Percentiles rank a stretch among this genome's conserved stretches.
Evolutionary conservation across 2,888 invertebrate genomes (phyloP).

Genomic region (Synanthedon vespiformis): DNA sequence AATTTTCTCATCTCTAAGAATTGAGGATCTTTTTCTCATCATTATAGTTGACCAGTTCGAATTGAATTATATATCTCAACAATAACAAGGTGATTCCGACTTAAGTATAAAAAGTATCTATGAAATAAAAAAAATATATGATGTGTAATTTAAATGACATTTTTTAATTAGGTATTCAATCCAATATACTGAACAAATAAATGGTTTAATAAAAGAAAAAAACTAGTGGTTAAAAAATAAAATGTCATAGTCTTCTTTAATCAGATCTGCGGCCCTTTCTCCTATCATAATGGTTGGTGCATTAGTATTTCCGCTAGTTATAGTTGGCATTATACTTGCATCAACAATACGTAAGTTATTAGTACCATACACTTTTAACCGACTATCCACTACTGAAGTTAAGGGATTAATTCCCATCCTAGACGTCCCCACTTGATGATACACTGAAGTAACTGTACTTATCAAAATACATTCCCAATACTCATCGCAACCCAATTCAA

Average conservation of each 20-base stretch:
- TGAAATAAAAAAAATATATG: no score
- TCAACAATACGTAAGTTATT: slow-evolving; percentile 76
- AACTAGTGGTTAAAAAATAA: not conserved
- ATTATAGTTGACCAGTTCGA: no score
- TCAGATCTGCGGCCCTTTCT: slow-evolving; percentile 80
- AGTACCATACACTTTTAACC: slow-evolving; percentile 74
- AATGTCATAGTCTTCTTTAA: slow-evolving; percentile 58
- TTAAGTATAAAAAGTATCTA: no score
- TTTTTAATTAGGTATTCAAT: no score
- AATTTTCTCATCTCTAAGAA: no score
- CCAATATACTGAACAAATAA: no score
- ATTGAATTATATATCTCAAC: no score
- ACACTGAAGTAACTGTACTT: slow-evolving; percentile 63
- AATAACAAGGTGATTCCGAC: no score
- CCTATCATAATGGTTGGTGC: slow-evolving; percentile 85
- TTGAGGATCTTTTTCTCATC: no score
- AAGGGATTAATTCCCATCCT: slow-evolving; percentile 71
- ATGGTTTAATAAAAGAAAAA: no score
- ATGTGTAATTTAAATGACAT: no score
- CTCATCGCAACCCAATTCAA: slow-evolving; percentile 20
- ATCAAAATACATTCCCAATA: slow-evolving; percentile 46
- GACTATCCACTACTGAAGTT: slow-evolving; percentile 52
- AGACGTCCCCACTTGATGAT: slow-evolving; percentile 77
- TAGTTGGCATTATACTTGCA: slow-evolving; percentile 82
- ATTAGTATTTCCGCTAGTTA: slow-evolving; percentile 83